Percentiles rank a stretch among this genome's conserved stretches.
Conservation (phyloP, 1,140 invertebrate species). For the Melanaphis sacchari region DNA sequence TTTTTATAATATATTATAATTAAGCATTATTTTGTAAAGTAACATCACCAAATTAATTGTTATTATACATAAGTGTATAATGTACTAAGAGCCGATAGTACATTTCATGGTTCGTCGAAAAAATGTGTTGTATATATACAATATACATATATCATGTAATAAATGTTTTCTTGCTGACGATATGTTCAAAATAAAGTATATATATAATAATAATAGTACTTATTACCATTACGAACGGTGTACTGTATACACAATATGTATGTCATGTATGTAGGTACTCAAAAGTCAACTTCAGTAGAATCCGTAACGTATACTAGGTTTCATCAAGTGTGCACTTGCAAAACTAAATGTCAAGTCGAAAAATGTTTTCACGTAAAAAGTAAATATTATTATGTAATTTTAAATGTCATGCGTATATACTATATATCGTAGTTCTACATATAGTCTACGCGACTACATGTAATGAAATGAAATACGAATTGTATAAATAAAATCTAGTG, state of each 20-base stretch:
- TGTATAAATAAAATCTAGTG: too few relatives aligned
- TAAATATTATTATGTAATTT: constrained; percentile 3
- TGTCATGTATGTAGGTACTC: neutral
- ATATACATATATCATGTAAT: neutral
- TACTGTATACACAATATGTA: too few relatives aligned
- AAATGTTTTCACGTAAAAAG: neutral
- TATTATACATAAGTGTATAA: too few relatives aligned
- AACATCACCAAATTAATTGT: too few relatives aligned
- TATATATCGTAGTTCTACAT: neutral
- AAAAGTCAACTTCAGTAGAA: neutral
- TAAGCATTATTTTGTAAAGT: too few relatives aligned
- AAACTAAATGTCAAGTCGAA: constrained; percentile 13
- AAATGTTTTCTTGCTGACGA: neutral
- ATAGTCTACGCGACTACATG: neutral
- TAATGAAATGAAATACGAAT: too few relatives aligned
- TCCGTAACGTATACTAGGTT: neutral
- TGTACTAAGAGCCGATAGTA: too few relatives aligned
- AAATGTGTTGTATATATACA: neutral
- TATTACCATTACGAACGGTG: neutral
- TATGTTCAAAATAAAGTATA: neutral
- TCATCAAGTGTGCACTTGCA: neutral
- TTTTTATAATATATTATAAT: too few relatives aligned
- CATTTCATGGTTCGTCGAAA: too few relatives aligned
- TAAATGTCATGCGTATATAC: neutral
- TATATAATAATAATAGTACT: neutral